A percentile compares a stretch with the other conserved stretches of the same genome.
These are phyloP conservation scores for Sarcoramphus papa DNA, from an alignment of 2,797 vertebrate genomes.

Conservation along the genomic window DNA sequence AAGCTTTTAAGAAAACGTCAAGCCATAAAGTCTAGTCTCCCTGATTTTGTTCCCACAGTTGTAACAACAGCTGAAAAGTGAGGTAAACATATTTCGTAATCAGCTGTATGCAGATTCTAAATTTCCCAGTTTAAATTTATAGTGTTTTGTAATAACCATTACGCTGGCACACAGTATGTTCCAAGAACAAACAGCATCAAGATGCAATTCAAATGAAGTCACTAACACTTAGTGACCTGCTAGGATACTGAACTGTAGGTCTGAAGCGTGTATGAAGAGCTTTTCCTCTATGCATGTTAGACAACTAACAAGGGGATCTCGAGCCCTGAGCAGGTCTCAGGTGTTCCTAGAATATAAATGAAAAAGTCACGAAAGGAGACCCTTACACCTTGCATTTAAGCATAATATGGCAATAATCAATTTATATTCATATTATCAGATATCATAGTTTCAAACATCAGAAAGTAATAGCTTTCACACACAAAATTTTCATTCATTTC, in stretches of 20 bases:
- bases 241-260: neutral
- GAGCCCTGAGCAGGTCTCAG: neutral
- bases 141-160: neutral
- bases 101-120: rapidly evolving
- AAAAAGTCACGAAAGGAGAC: neutral
- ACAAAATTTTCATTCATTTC: neutral
- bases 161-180: rapidly evolving
- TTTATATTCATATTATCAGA: neutral
- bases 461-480: neutral
- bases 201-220: neutral
- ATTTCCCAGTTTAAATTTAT: neutral
- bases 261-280: neutral
- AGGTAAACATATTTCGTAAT: neutral
- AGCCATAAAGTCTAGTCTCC: neutral
- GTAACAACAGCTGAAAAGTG: neutral
- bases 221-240: neutral
- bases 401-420: neutral
- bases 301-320: neutral
- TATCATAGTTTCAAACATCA: neutral
- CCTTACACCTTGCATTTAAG: neutral
- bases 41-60: neutral
- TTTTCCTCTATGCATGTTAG: neutral
- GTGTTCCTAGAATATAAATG: neutral
- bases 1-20: neutral
- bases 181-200: neutral